phyloP scores from a whole-genome alignment of 2,113 vertebrate species.

The Pholis gunnellus region DNA sequence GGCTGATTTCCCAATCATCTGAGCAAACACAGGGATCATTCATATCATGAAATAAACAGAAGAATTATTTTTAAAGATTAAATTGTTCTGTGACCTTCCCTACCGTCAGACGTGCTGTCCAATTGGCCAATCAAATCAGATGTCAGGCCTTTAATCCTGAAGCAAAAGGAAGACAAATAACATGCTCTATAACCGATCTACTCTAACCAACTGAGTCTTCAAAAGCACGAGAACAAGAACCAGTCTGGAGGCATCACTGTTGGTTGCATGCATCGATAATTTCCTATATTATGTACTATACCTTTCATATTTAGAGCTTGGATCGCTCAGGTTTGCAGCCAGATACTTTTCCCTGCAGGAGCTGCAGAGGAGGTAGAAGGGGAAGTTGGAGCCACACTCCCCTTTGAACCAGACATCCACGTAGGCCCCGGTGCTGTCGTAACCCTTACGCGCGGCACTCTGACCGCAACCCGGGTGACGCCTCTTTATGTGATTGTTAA shows the following conservation, averaged over 20 bases:
- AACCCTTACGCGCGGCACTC: slow-evolving; percentile 85
- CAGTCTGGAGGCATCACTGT: not conserved
- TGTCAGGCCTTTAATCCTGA: slow-evolving; percentile 81
- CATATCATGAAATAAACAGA: not conserved
- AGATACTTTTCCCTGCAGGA: slow-evolving; percentile 86
- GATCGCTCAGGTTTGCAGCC: slow-evolving; percentile 71
- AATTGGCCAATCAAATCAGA: slow-evolving; percentile 85
- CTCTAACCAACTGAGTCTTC: not conserved
- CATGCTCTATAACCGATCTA: not conserved
- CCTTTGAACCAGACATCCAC: slow-evolving; percentile 89
- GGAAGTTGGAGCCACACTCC: slow-evolving; percentile 87
- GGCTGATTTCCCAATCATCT: slow-evolving; percentile 86
- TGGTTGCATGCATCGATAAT: not conserved
- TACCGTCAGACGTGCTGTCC: slow-evolving; percentile 86
- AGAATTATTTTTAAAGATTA: not conserved
- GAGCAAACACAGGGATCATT: slow-evolving; percentile 31
- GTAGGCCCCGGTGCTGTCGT: slow-evolving; percentile 86
- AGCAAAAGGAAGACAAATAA: slow-evolving; percentile 28
- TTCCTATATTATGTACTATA: slow-evolving; percentile 30
- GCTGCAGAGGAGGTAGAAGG: slow-evolving; percentile 86
- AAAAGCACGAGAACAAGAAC: not conserved
- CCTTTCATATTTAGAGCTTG: slow-evolving; percentile 79
- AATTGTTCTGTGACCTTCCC: not conserved
- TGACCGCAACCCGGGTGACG: slow-evolving; percentile 87
- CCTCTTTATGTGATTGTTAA: slow-evolving; percentile 86